Conservation (phyloP, 2,888 invertebrate genomes). For the Drosophila falleni region DNA sequence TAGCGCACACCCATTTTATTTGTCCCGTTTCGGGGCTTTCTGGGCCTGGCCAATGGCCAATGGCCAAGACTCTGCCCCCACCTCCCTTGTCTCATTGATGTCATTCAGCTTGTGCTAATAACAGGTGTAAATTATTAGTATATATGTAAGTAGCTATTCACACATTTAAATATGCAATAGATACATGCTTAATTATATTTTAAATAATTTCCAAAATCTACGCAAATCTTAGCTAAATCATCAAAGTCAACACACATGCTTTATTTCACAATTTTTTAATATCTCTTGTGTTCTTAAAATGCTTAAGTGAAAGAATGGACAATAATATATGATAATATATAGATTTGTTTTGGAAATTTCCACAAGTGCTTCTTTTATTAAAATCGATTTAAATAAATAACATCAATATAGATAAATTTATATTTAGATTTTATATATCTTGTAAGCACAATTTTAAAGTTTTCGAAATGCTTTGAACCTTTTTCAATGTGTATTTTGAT, state of each 20-base stretch:
- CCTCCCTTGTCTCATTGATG: conserved; percentile 25
- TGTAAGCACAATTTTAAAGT: too few relatives aligned
- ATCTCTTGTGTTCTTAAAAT: neutral
- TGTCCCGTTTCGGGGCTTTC: conserved; percentile 16
- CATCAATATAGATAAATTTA: too few relatives aligned
- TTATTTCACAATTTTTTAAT: neutral
- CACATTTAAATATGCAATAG: conserved; percentile 6
- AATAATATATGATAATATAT: neutral
- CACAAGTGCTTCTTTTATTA: neutral
- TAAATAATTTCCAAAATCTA: neutral
- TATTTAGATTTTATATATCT: too few relatives aligned
- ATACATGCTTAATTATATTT: neutral
- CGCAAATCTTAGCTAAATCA: neutral
- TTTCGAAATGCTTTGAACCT: too few relatives aligned
- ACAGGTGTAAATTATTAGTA: conserved; percentile 55
- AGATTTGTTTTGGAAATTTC: neutral
- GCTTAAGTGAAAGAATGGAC: neutral
- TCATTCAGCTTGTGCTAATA: conserved; percentile 38
- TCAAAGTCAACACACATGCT: neutral
- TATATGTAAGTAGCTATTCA: conserved; percentile 7
- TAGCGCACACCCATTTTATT: conserved; percentile 54
- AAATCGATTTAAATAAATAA: neutral
- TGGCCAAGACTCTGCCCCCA: conserved; percentile 8
- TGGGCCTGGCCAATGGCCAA: conserved; percentile 16
- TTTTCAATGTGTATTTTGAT: too few relatives aligned